These are phyloP conservation scores for Tetramorium simillimum DNA, from an alignment of 1,140 invertebrate species.

Conservation along the genomic window DNA sequence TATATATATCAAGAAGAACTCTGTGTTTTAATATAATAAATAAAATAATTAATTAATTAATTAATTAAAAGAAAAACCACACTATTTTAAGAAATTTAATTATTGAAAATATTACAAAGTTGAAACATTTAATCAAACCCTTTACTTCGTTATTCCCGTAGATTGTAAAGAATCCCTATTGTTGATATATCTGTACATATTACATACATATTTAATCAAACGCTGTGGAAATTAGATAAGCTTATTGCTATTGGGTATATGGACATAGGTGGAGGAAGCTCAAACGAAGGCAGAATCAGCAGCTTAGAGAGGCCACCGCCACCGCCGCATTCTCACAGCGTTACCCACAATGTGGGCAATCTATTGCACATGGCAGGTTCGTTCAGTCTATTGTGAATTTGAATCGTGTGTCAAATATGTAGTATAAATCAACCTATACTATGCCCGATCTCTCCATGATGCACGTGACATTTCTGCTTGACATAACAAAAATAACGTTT, in stretches of 20 bases:
- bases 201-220: slow-evolving; percentile 37
- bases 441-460: slow-evolving; percentile 48
- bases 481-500: slow-evolving; percentile 62
- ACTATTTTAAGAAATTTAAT: neutral
- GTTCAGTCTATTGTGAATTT: slow-evolving; percentile 70
- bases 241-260: slow-evolving; percentile 75
- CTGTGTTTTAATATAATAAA: neutral
- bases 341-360: slow-evolving; percentile 90
- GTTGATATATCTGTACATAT: neutral
- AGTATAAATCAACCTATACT: slow-evolving; percentile 40
- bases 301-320: slow-evolving; percentile 89
- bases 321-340: slow-evolving; percentile 88
- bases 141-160: neutral
- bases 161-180: slow-evolving; percentile 3
- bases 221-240: slow-evolving; percentile 52
- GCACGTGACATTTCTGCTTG: slow-evolving; percentile 66
- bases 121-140: neutral
- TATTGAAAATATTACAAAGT: neutral
- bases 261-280: slow-evolving; percentile 82
- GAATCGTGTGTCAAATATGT: slow-evolving; percentile 59
- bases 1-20: neutral
- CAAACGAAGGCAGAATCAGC: slow-evolving; percentile 85
- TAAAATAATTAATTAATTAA: neutral
- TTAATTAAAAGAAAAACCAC: neutral
- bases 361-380: slow-evolving; percentile 94